phyloP scores from a whole-genome alignment of 2,113 vertebrate genomes.

The Mesitornis unicolor region DNA sequence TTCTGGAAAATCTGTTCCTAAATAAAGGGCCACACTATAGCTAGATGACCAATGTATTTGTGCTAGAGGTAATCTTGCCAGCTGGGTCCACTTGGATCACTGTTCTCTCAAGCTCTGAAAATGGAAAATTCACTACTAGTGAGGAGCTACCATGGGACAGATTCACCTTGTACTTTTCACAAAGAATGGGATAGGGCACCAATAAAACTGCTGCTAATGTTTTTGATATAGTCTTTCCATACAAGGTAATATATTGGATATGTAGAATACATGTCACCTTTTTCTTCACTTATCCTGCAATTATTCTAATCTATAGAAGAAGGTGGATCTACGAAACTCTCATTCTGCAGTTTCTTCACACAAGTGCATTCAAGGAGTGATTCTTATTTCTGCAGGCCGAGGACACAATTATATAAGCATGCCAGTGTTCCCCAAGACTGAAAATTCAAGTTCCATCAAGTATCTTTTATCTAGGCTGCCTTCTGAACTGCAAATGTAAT shows the following conservation, averaged over 20 bases:
- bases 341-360: background rate
- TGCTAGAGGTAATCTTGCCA: background rate
- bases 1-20: background rate
- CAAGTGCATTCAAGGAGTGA: background rate
- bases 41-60: background rate
- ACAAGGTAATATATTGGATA: background rate
- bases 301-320: background rate
- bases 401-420: background rate
- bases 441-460: background rate
- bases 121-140: background rate
- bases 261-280: background rate
- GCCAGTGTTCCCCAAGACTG: accelerated
- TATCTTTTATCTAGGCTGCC: background rate
- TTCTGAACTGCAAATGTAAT: background rate
- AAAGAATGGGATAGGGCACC: background rate
- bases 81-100: background rate
- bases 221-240: background rate
- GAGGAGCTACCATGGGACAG: background rate
- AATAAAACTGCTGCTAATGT: background rate
- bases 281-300: background rate
- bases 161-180: background rate
- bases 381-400: background rate
- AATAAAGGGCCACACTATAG: background rate
- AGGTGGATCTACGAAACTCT: background rate
- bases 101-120: background rate